Conservation (phyloP, 2,797 vertebrate species). For the Melanotaenia nigrans region DNA sequence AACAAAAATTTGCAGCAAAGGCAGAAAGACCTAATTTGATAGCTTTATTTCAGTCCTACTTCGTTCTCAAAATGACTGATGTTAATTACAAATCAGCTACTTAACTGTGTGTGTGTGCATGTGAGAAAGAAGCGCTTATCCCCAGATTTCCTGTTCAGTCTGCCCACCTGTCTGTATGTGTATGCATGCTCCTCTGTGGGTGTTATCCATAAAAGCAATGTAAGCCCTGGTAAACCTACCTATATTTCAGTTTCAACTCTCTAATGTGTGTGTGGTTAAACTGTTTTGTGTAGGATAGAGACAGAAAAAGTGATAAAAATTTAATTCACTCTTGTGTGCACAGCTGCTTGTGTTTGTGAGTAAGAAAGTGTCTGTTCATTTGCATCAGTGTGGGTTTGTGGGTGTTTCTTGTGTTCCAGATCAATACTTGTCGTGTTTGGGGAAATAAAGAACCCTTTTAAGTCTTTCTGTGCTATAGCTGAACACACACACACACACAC, state of each 20-base stretch:
- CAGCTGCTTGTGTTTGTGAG: not conserved
- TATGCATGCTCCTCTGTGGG: slow-evolving; percentile 46
- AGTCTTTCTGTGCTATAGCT: slow-evolving; percentile 31
- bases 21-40: slow-evolving; percentile 22
- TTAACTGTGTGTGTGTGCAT: slow-evolving; percentile 13
- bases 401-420: slow-evolving; percentile 54
- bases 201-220: slow-evolving; percentile 68
- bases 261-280: slow-evolving; percentile 49
- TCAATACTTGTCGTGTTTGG: slow-evolving; percentile 67
- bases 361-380: slow-evolving; percentile 19
- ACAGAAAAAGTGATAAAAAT: slow-evolving; percentile 47
- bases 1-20: slow-evolving; percentile 7
- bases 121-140: slow-evolving; percentile 33
- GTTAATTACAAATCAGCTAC: slow-evolving; percentile 34
- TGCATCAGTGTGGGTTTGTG: slow-evolving; percentile 45
- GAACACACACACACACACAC: slow-evolving; percentile 8
- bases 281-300: slow-evolving; percentile 56
- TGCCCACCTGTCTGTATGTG: slow-evolving; percentile 47
- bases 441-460: slow-evolving; percentile 60
- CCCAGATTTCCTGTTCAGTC: slow-evolving; percentile 46
- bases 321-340: slow-evolving; percentile 16
- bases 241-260: slow-evolving; percentile 65
- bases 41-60: slow-evolving; percentile 17
- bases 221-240: slow-evolving; percentile 68
- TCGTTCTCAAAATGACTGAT: slow-evolving; percentile 43